These are phyloP conservation scores for Condylostylus longicornis DNA, from an alignment of 1,140 invertebrate genomes.

Conservation along the genomic window DNA sequence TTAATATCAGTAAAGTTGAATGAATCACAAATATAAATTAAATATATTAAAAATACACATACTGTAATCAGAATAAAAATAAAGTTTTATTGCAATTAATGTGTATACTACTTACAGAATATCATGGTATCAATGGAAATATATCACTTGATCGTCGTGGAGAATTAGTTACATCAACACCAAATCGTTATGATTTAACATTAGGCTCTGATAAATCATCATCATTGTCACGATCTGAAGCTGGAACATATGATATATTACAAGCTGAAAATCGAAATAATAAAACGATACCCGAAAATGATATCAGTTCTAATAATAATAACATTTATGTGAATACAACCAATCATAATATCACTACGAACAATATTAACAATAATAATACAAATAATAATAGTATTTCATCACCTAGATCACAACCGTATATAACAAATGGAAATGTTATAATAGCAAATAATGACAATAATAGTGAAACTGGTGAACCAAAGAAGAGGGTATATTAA, in stretches of 20 bases:
- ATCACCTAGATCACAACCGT: not conserved
- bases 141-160: conserved; percentile 30
- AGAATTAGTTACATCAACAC: conserved; percentile 18
- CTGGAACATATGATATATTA: conserved; percentile 29
- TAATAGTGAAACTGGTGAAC: not conserved
- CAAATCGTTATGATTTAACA: conserved; percentile 27
- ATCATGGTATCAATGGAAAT: conserved; percentile 31
- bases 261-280: conserved; percentile 29
- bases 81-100: too few relatives aligned
- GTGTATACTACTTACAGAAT: too few relatives aligned
- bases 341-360: too few relatives aligned
- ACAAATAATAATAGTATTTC: conserved; percentile 13
- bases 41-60: too few relatives aligned
- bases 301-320: too few relatives aligned
- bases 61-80: too few relatives aligned
- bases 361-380: conserved; percentile 14
- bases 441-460: too few relatives aligned
- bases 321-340: too few relatives aligned
- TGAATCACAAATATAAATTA: too few relatives aligned
- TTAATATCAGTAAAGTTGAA: too few relatives aligned
- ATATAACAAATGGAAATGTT: too few relatives aligned
- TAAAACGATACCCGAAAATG: too few relatives aligned
- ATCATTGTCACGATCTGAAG: conserved; percentile 28
- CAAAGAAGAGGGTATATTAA: conserved; percentile 3
- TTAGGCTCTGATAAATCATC: conserved; percentile 30